These are phyloP conservation scores for Pseudoatta argentina DNA, from an alignment of 1,140 invertebrate species.

Conservation along the genomic window DNA sequence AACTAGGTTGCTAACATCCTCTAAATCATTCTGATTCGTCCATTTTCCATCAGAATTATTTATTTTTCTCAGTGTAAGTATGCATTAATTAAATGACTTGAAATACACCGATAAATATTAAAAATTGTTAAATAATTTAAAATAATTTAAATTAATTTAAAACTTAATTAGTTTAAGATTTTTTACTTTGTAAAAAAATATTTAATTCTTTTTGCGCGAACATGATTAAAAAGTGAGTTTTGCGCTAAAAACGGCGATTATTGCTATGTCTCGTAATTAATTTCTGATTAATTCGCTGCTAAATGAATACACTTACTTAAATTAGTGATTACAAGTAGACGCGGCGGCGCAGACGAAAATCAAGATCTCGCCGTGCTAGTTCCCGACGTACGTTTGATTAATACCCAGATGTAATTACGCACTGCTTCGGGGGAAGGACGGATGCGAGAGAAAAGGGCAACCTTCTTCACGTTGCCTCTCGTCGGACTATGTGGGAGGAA, in stretches of 20 bases:
- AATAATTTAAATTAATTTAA: background rate
- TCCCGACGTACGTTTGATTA: conserved; percentile 71
- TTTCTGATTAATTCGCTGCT: background rate
- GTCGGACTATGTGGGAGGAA: conserved; percentile 32
- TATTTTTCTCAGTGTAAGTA: too few relatives aligned
- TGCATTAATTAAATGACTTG: background rate
- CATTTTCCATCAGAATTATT: too few relatives aligned
- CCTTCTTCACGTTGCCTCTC: conserved; percentile 16
- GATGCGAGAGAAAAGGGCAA: conserved; percentile 53
- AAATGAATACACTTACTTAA: conserved; percentile 15
- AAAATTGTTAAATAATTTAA: background rate
- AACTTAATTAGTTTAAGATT: too few relatives aligned
- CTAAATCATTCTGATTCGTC: too few relatives aligned
- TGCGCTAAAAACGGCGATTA: background rate
- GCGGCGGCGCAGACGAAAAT: conserved; percentile 64
- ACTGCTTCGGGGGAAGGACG: conserved; percentile 58
- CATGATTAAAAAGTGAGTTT: background rate
- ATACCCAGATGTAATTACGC: conserved; percentile 75
- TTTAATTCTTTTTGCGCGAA: background rate
- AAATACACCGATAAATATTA: background rate
- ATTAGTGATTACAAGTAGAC: conserved; percentile 16
- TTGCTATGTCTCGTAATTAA: background rate
- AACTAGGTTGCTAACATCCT: too few relatives aligned
- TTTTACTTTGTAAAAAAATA: background rate
- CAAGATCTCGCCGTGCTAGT: conserved; percentile 72